Evolutionary conservation across 2,113 vertebrate genomes (phyloP).

Genomic region (Dendrocopos noguchii): DNA sequence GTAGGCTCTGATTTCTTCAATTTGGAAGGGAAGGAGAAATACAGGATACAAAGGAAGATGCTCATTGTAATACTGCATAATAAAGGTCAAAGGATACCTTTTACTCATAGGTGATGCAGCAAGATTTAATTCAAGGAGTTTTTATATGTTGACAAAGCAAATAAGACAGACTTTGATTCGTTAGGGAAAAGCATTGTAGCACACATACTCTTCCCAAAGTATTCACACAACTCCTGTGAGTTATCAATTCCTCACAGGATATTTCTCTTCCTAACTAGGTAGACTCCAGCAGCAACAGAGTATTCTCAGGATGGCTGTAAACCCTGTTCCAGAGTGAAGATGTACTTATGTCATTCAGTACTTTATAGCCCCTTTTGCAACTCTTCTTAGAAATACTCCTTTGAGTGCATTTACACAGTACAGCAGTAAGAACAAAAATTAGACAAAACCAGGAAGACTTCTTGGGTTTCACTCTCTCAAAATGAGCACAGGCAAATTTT

Average conservation of each 20-base stretch:
- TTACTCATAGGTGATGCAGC: background rate
- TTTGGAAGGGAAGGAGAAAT: background rate
- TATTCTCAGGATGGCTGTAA: background rate
- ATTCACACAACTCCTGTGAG: background rate
- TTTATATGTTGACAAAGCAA: background rate
- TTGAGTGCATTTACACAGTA: background rate
- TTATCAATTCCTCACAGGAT: background rate
- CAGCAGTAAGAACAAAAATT: background rate
- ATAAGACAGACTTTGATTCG: constrained; percentile 9
- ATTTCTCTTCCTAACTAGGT: background rate
- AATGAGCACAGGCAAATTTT: background rate
- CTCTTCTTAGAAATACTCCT: background rate
- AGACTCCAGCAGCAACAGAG: background rate
- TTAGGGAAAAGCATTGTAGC: background rate
- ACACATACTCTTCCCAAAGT: background rate
- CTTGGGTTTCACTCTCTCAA: background rate
- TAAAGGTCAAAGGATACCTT: constrained; percentile 28
- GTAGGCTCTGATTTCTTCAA: background rate
- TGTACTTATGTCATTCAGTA: fast-evolving
- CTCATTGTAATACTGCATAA: background rate
- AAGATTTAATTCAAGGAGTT: background rate
- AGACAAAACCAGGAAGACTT: background rate
- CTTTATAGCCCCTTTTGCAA: background rate
- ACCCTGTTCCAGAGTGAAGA: background rate
- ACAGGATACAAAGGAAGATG: background rate